Conservation (phyloP, 2,797 vertebrate genomes). For the Salmo trutta region DNA sequence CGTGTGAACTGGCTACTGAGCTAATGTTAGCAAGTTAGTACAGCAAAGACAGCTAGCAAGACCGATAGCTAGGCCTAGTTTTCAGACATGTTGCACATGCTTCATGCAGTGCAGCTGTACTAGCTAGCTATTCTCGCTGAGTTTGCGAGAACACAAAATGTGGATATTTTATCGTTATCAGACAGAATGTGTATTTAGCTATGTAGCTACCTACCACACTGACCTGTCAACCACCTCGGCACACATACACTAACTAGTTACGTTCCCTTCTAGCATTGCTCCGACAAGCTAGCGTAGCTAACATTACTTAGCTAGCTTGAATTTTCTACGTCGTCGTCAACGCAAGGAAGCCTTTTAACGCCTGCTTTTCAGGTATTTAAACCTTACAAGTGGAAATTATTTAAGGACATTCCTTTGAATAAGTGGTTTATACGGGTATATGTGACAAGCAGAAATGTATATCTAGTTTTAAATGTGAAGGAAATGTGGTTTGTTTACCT, state of each 20-base stretch:
- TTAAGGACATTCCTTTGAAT: neutral
- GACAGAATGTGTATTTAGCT: neutral
- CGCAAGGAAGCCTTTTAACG: neutral
- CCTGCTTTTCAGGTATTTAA: neutral
- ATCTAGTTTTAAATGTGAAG: neutral
- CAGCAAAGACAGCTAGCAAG: neutral
- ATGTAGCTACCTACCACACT: neutral
- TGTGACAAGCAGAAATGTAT: neutral
- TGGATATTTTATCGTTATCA: neutral
- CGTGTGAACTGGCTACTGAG: neutral
- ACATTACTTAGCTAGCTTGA: neutral
- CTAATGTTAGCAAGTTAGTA: neutral
- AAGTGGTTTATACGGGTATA: neutral
- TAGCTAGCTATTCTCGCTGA: neutral
- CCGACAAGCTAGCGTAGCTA: neutral
- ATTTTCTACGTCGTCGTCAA: neutral
- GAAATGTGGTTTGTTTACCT: slow-evolving; percentile 51
- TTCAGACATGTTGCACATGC: neutral
- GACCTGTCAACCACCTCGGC: neutral
- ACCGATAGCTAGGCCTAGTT: neutral
- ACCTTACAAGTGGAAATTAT: neutral
- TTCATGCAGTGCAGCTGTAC: neutral
- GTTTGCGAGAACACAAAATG: neutral
- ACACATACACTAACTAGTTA: neutral
- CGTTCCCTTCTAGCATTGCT: neutral